A percentile compares a stretch with the other conserved stretches of the same genome.
Conservation (phyloP, 1,140 invertebrate genomes). For the Camponotus floridanus region DNA sequence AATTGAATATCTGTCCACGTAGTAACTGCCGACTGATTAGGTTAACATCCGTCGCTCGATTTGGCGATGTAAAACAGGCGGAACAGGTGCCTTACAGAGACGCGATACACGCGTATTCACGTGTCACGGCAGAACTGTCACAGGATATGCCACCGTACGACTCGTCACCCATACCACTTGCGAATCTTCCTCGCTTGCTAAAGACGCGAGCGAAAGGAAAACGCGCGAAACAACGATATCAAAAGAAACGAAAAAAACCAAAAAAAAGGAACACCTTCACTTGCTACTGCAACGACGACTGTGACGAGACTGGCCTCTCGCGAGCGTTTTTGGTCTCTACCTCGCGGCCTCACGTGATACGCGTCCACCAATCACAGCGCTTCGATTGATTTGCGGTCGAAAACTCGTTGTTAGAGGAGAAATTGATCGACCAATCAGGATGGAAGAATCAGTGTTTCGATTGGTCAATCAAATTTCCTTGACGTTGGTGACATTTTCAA, state of each 20-base stretch:
- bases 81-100: background rate
- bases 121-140: background rate
- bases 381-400: background rate
- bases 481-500: no score
- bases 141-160: no score
- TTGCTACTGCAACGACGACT: background rate
- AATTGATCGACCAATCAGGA: no score
- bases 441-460: no score
- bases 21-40: constrained; percentile 57
- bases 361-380: background rate
- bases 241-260: background rate
- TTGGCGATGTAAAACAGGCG: constrained; percentile 64
- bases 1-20: constrained; percentile 31
- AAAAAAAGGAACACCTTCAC: no score
- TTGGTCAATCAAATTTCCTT: no score
- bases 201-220: constrained; percentile 21
- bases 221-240: background rate
- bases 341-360: background rate
- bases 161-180: background rate
- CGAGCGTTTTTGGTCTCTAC: background rate
- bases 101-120: background rate
- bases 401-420: no score
- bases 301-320: background rate
- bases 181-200: background rate
- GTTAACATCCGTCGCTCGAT: constrained; percentile 78